phyloP scores from a whole-genome alignment of 2,888 invertebrate species.

The Acrobasis consociella region DNA sequence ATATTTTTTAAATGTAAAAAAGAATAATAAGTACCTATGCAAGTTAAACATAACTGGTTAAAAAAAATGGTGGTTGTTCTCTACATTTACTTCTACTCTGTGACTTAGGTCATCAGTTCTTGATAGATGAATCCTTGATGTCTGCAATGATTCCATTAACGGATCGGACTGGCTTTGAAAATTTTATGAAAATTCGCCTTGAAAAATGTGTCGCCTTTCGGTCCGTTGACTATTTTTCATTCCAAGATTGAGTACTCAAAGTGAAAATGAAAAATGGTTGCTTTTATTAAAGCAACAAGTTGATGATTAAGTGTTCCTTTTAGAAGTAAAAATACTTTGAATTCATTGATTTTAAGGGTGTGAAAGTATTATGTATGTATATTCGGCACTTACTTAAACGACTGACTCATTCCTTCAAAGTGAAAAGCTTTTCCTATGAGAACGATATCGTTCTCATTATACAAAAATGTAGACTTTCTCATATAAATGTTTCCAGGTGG shows the following conservation, averaged over 20 bases:
- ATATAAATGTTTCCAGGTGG: too few species aligned
- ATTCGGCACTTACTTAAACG: too few species aligned
- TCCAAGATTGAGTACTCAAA: not conserved
- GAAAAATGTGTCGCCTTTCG: not conserved
- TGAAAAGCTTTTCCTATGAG: too few species aligned
- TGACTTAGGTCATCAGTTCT: not conserved
- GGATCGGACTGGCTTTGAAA: not conserved
- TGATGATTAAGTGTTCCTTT: not conserved
- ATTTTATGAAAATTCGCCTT: not conserved
- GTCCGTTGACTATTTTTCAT: not conserved
- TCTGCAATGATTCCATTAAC: slow-evolving; percentile 1
- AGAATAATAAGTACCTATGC: not conserved
- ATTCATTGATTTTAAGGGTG: too few species aligned
- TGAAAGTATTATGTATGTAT: too few species aligned
- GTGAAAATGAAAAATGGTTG: not conserved
- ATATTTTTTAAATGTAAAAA: too few species aligned
- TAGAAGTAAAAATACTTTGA: too few species aligned
- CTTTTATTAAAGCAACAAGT: not conserved
- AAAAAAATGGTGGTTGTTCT: not conserved
- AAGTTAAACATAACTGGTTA: not conserved
- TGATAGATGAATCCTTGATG: not conserved
- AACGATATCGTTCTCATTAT: too few species aligned
- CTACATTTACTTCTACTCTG: not conserved
- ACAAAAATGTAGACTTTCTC: too few species aligned
- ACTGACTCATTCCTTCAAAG: too few species aligned